Evolutionary conservation across 2,888 invertebrate genomes (phyloP), one percentile per base, ranked within the genome.

Genomic region (Belgica antarctica): DNA sequence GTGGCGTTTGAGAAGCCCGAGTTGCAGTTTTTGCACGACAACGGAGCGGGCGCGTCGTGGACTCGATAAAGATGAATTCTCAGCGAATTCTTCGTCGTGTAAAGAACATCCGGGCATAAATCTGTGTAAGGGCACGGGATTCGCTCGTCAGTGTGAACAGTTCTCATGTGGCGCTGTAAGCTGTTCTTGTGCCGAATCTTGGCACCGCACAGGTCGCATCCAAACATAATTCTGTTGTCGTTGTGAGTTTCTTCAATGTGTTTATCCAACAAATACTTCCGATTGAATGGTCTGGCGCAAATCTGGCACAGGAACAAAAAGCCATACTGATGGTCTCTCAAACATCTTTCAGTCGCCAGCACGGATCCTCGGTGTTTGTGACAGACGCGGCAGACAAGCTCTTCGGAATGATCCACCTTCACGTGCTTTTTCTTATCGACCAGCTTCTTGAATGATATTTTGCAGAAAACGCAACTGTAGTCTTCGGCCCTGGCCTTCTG

Each of bases 11-110:
- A n/a, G 59, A 59, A 59, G 1, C 59, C 59, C 3, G n/a, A 5
- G 3, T 27, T 2, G n/a, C 59, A 59, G 25, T 12, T 25, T 4
- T 1, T 12, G 59, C 59, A 59, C 10, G 7, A 27, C 1, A 59
- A 12, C 12, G 59, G 59, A 1, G 59, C 59, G 12, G 2, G 27
- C 1, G 27, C 59, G 10, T 59, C n/a, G n/a, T 59, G 59, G 1
- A 5, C n/a, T n/a, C 59, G 25, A 19, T 59, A 59, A 10, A 59
- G 25, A 22, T 59, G 59, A 27, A 59, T 59, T 12, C n/a, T 24
- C 7, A 59, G 27, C 2, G n/a, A 4, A 2, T 15, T 22, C n/a
- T 59, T 15, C 22, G 59, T 59, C 27, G 59, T 59, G 59, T 59
- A 59, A n/a, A n/a, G n/a, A n/a, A n/a, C n/a, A n/a, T n/a, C n/a